A percentile compares a stretch with the other conserved stretches of the same genome.
These are phyloP conservation scores for Crepidodera aurea DNA, from an alignment of 2,888 invertebrate species.

Conservation along the genomic window DNA sequence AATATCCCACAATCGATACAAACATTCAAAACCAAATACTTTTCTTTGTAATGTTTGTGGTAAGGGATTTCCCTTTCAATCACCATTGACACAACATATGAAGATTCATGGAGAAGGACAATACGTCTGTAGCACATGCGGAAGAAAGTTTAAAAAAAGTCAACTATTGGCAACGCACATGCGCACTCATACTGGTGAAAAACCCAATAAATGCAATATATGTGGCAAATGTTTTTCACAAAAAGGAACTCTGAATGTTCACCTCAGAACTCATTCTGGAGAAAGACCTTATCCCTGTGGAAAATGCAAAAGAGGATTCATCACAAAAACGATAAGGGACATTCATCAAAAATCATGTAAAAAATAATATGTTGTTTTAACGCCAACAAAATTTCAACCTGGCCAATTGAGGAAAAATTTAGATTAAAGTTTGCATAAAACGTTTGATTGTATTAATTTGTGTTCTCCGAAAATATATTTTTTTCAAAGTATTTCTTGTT, in stretches of 20 bases:
- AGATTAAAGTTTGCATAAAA: too few species aligned
- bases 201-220: constrained; percentile 48
- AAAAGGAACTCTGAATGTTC: constrained; percentile 48
- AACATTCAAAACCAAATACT: constrained; percentile 53
- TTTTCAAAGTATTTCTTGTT: too few species aligned
- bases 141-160: constrained; percentile 52
- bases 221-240: constrained; percentile 50
- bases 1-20: constrained; percentile 43
- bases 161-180: constrained; percentile 48
- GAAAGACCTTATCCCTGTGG: constrained; percentile 54
- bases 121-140: constrained; percentile 65
- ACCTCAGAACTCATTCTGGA: constrained; percentile 54
- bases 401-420: too few species aligned
- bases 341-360: constrained; percentile 10
- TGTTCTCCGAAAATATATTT: too few species aligned
- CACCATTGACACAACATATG: constrained; percentile 41
- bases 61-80: constrained; percentile 51
- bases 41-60: constrained; percentile 60
- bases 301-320: constrained; percentile 48
- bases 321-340: constrained; percentile 33
- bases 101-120: constrained; percentile 66
- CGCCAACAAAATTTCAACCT: too few species aligned
- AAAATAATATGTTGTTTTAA: too few species aligned
- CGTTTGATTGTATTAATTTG: too few species aligned
- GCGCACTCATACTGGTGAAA: constrained; percentile 50